Base-by-base conservation (phyloP, 2,797 vertebrate species). In the Acropternis orthonyx region DNA sequence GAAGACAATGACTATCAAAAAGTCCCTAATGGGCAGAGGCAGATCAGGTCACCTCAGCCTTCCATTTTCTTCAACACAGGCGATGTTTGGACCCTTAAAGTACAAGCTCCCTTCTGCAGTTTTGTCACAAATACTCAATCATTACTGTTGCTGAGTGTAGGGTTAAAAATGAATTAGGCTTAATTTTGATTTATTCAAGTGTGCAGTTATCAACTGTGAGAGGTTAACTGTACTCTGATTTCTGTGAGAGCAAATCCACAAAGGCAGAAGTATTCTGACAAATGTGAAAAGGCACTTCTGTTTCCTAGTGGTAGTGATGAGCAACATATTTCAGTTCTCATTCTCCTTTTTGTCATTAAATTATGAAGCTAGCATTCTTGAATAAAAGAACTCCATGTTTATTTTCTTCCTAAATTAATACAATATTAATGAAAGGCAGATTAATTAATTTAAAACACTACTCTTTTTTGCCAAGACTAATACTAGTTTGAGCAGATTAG, bases 1-100 rank as follows among this genome's bases (percentile, higher is more conserved):
- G 93, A 97, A 94, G 96, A 97, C 97, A 97, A 97, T 97, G 94
- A 96, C 96, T 94, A 95, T 97, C 95, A 96, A 96, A 97, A 96
- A 96, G 86, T 93, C 91, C 88, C 91, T 97, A 97, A 97, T 96
- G 94, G 96, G 96, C 88, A 95, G 92, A 96, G 95, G 96, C 96
- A 97, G 97, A 97, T 96, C 94, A 96, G 97, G 96, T 96, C 96
- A 97, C 96, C 95, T 95, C 96, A 96, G 96, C 88, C 95, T 95
- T 97, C 96, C 91, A 95, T 95, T 95, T 95, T 93, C 80, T 94
- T 93, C 93, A 89, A 92, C 87, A 77, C 17, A 28, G 71, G 90
- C 89, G 61, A 92, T 68, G 78, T 96, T 85, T 95, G 77, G 86
- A 81, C 74, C 80, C 79, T 89, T 93, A 89, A 96, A 96, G 86